These are phyloP conservation scores for Etheostoma spectabile DNA, from an alignment of 2,113 vertebrate species.

Conservation along the genomic window DNA sequence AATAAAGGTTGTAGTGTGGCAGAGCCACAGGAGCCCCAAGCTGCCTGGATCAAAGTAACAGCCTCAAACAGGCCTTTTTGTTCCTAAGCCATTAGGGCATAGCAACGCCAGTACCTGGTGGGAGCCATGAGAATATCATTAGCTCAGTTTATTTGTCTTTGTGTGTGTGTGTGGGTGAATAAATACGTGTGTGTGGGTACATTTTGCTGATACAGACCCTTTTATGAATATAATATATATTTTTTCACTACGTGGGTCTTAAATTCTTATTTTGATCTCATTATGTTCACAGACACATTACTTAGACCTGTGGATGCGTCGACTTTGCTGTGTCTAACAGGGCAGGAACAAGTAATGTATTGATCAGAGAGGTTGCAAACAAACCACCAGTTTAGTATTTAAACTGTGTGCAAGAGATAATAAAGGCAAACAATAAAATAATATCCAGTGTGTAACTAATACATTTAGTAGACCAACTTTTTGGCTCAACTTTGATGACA, in stretches of 20 bases:
- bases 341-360: background rate
- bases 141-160: constrained; percentile 34
- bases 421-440: background rate
- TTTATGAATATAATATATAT: background rate
- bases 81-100: constrained; percentile 62
- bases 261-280: background rate
- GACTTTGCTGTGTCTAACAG: background rate
- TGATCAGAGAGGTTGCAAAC: background rate
- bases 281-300: background rate
- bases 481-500: background rate
- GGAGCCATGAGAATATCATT: constrained; percentile 53
- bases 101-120: constrained; percentile 47
- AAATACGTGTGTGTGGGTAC: background rate
- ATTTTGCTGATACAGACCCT: background rate
- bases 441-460: background rate
- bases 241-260: background rate
- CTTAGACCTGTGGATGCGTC: background rate
- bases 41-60: constrained; percentile 69
- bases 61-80: constrained; percentile 71
- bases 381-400: background rate
- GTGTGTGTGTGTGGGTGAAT: constrained; percentile 14
- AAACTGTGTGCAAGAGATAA: background rate
- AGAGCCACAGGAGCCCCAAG: constrained; percentile 44
- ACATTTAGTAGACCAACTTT: no score
- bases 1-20: constrained; percentile 66